Conservation (phyloP, 1,140 invertebrate genomes). For the Philopotamus ludificatus region DNA sequence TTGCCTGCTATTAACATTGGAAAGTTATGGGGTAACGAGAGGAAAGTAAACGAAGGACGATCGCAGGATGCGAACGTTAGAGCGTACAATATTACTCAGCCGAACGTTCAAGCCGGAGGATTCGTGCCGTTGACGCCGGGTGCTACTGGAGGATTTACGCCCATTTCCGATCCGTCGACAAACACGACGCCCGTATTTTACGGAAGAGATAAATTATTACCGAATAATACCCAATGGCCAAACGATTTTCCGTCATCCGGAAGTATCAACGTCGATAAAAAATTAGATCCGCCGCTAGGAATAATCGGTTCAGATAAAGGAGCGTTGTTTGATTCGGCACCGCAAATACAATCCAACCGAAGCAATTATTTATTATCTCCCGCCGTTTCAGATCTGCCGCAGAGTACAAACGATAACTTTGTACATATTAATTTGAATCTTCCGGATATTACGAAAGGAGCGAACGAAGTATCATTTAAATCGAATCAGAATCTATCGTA, state of each 20-base stretch:
- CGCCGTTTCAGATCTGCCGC: neutral
- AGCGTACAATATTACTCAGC: constrained; percentile 55
- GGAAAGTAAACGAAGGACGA: constrained; percentile 50
- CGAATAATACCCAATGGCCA: constrained; percentile 37
- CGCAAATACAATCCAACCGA: constrained; percentile 31
- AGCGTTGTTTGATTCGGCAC: constrained; percentile 33
- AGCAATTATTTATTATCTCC: constrained; percentile 23
- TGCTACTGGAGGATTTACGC: constrained; percentile 67
- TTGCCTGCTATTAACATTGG: constrained; percentile 70
- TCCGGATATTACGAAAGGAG: too few species aligned
- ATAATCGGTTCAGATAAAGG: constrained; percentile 26
- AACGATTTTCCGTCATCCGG: constrained; percentile 33
- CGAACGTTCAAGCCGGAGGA: constrained; percentile 68
- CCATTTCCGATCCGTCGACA: constrained; percentile 60
- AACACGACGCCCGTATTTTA: constrained; percentile 42
- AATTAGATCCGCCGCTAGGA: constrained; percentile 20
- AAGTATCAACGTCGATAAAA: constrained; percentile 20
- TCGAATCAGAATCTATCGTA: neutral
- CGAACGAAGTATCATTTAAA: neutral
- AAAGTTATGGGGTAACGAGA: constrained; percentile 60
- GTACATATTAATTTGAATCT: too few species aligned
- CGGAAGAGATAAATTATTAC: constrained; percentile 23
- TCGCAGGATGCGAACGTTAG: constrained; percentile 48
- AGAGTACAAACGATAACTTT: neutral
- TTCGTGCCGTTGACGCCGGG: constrained; percentile 71